Evolutionary conservation across 1,140 invertebrate genomes (phyloP).

Genomic region (Bombus waltoni): DNA sequence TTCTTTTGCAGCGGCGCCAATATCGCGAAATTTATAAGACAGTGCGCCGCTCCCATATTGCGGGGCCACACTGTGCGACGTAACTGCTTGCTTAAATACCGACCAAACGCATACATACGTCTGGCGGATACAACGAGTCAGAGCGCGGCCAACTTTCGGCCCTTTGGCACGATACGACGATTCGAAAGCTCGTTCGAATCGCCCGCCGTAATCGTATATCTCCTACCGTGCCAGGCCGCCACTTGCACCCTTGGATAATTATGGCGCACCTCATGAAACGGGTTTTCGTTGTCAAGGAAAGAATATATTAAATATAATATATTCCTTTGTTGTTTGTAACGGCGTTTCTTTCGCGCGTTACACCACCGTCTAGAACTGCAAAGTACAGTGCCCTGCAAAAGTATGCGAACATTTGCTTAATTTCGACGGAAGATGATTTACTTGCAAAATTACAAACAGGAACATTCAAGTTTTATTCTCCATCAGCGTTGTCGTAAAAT

Average conservation of each 20-base stretch:
- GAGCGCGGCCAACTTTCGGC: slow-evolving; percentile 26
- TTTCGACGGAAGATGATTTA: background rate
- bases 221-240: slow-evolving; percentile 10
- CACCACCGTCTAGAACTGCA: too few relatives aligned
- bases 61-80: slow-evolving; percentile 51
- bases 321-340: background rate
- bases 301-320: background rate
- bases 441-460: background rate
- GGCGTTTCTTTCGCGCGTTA: background rate
- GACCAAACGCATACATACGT: slow-evolving; percentile 30
- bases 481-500: background rate
- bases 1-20: slow-evolving; percentile 54
- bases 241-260: slow-evolving; percentile 15
- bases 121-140: slow-evolving; percentile 11
- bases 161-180: slow-evolving; percentile 51
- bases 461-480: background rate
- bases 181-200: slow-evolving; percentile 54
- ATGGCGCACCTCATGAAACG: background rate
- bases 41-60: slow-evolving; percentile 51
- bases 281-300: background rate
- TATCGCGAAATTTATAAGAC: slow-evolving; percentile 72
- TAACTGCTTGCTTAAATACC: slow-evolving; percentile 75
- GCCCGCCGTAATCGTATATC: slow-evolving; percentile 57
- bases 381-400: too few relatives aligned
- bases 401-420: background rate